Evolutionary conservation across 2,888 invertebrate genomes (phyloP).

Genomic region (Petrophora chlorosata): DNA sequence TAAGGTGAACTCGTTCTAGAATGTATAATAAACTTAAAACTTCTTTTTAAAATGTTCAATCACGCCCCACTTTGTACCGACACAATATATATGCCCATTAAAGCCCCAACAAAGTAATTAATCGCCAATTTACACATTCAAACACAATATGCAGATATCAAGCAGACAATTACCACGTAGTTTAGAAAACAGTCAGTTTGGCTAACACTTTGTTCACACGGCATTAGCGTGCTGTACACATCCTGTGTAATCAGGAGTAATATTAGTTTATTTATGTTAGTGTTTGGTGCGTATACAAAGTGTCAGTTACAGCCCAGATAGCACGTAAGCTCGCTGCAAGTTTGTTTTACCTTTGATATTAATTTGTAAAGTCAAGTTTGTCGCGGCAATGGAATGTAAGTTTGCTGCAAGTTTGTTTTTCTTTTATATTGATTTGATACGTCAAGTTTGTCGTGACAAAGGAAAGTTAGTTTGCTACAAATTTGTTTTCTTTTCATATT

Average conservation of each 20-base stretch:
- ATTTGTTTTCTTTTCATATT: no score
- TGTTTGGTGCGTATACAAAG: neutral
- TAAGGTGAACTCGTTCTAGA: neutral
- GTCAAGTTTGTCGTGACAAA: no score
- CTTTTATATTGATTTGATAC: no score
- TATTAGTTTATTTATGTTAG: no score
- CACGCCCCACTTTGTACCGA: neutral
- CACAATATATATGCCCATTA: neutral
- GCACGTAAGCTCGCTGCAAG: no score
- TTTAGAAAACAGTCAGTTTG: slow-evolving; percentile 3
- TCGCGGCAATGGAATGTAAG: no score
- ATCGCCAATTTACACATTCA: slow-evolving; percentile 10
- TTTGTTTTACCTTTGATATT: no score
- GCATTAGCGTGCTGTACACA: neutral
- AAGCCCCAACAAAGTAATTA: slow-evolving; percentile 3
- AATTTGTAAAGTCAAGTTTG: no score
- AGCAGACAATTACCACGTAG: slow-evolving; percentile 2
- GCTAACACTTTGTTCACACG: slow-evolving; percentile 6
- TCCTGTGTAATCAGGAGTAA: neutral
- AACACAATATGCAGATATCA: slow-evolving; percentile 4
- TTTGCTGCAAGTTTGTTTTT: no score
- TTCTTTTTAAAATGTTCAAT: no score
- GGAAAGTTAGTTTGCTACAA: no score
- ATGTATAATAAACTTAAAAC: no score
- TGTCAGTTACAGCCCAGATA: neutral